Evolutionary conservation across 1,140 invertebrate genomes (phyloP).

Genomic region (Caenorhabditis briggsae): DNA sequence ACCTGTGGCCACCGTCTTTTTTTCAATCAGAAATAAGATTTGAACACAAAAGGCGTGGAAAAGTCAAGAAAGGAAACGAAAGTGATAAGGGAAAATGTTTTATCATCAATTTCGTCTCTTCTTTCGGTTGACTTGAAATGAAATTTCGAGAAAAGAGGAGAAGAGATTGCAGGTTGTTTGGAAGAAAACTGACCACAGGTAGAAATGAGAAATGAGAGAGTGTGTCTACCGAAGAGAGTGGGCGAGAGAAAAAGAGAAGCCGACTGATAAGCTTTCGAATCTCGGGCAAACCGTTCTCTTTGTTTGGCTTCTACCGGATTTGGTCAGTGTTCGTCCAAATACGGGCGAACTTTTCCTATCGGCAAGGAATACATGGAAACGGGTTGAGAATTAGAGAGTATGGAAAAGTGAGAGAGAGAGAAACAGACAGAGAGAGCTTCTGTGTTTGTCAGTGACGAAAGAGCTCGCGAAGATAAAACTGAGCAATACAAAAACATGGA

Average conservation of each 20-base stretch:
- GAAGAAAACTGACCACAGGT: not conserved
- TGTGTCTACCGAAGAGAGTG: not conserved
- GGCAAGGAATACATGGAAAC: conserved; percentile 12
- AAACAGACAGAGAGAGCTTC: not conserved
- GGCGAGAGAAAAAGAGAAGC: conserved; percentile 4
- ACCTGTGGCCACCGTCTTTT: not conserved
- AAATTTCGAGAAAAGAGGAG: not conserved
- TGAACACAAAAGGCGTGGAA: not conserved
- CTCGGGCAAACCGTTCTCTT: not conserved
- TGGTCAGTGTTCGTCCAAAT: not conserved
- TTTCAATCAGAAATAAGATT: not conserved
- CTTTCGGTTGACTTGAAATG: conserved; percentile 2
- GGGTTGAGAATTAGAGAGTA: not conserved
- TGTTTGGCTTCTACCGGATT: conserved; percentile 1
- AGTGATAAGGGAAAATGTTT: not conserved
- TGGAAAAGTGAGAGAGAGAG: not conserved
- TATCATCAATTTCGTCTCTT: not conserved
- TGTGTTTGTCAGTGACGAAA: not conserved
- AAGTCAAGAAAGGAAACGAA: not conserved
- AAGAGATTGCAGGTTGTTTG: not conserved
- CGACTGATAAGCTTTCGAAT: not conserved
- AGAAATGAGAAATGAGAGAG: not conserved
- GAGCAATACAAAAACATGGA: no score
- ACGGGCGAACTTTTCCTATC: not conserved
- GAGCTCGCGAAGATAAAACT: no score